phyloP scores from a whole-genome alignment of 2,113 vertebrate genomes.

The Leptobrachium ailaonicum region DNA sequence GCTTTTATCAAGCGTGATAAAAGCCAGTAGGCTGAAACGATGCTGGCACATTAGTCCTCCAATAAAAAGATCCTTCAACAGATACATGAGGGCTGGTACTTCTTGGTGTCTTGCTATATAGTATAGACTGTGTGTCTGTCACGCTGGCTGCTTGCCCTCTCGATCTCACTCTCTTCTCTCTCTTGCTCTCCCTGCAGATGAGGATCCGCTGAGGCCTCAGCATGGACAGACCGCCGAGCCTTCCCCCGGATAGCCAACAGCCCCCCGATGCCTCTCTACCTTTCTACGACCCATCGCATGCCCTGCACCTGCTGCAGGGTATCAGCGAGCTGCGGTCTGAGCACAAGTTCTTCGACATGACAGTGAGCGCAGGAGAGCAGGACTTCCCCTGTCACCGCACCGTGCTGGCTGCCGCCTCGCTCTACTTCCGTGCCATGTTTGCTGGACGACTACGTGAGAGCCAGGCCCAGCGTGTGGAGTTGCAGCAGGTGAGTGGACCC shows the following conservation, averaged over 20 bases:
- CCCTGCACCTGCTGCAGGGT: conserved; percentile 85
- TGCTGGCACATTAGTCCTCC: too few species aligned
- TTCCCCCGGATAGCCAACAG: conserved; percentile 17
- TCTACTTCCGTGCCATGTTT: conserved; percentile 97
- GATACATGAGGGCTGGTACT: too few species aligned
- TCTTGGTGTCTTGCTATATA: too few species aligned
- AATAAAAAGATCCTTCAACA: too few species aligned
- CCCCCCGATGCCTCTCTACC: conserved; percentile 67
- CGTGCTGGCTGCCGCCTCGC: conserved; percentile 90
- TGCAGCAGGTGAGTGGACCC: conserved; percentile 89
- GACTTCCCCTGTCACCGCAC: conserved; percentile 94
- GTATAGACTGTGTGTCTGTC: too few species aligned
- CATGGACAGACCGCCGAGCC: background rate
- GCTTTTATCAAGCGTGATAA: too few species aligned
- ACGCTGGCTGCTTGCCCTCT: too few species aligned
- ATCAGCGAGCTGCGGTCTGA: conserved; percentile 89
- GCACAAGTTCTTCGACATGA: conserved; percentile 91
- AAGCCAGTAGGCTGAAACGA: too few species aligned
- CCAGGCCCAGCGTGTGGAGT: conserved; percentile 84
- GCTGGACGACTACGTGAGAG: conserved; percentile 88
- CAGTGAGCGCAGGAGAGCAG: conserved; percentile 83
- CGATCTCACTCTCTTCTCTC: background rate
- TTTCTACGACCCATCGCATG: conserved; percentile 77
- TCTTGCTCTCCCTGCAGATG: conserved; percentile 24
- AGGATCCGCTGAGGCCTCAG: conserved; percentile 10